Evolutionary conservation across 2,888 invertebrate genomes (phyloP).

Genomic region (Dorcus parallelipipedus): DNA sequence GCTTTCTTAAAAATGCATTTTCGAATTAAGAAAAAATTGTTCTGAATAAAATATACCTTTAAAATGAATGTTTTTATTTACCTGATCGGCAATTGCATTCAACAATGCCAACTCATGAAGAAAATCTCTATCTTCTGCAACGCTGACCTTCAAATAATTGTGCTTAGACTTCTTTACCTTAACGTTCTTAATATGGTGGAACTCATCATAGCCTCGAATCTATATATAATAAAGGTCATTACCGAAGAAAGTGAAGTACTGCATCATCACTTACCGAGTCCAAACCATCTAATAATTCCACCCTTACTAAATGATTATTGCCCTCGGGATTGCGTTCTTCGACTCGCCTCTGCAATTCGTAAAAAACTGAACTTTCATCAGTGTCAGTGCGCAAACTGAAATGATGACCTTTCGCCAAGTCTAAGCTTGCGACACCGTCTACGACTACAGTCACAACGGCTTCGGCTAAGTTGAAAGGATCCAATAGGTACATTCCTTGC

Average conservation of each 20-base stretch:
- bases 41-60: not conserved
- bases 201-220: conserved; percentile 46
- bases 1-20: no score
- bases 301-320: conserved; percentile 59
- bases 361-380: conserved; percentile 61
- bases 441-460: conserved; percentile 66
- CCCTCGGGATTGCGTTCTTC: conserved; percentile 59
- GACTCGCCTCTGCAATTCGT: conserved; percentile 57
- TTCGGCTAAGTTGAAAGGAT: conserved; percentile 74
- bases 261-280: not conserved
- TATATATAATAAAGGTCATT: conserved; percentile 30
- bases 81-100: conserved; percentile 56
- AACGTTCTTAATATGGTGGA: conserved; percentile 37
- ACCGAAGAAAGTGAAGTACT: not conserved
- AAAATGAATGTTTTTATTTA: conserved; percentile 23
- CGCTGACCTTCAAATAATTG: conserved; percentile 37
- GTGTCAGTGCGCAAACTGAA: conserved; percentile 61
- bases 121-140: conserved; percentile 62
- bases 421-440: conserved; percentile 63
- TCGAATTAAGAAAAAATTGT: no score
- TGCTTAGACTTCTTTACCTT: conserved; percentile 34
- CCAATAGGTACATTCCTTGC: conserved; percentile 63
- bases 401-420: conserved; percentile 52
- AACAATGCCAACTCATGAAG: conserved; percentile 60
- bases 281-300: conserved; percentile 61